Evolutionary conservation across 2,113 vertebrate species (phyloP).

Genomic region (Haemorhous mexicanus): DNA sequence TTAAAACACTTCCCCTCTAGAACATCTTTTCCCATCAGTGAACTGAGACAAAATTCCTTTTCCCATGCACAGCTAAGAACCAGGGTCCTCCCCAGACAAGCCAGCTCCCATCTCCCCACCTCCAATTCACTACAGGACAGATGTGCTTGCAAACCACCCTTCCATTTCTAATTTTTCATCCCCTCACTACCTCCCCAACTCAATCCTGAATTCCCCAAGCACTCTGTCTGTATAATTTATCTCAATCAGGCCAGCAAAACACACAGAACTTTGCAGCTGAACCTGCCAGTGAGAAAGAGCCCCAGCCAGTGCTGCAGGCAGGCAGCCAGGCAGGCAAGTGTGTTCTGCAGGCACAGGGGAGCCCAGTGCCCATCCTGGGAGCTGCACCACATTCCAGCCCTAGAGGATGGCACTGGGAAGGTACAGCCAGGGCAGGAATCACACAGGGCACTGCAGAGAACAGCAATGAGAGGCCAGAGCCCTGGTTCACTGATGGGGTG

Average conservation of each 20-base stretch:
- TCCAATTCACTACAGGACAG: background rate
- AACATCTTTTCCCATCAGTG: background rate
- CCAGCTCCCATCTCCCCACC: background rate
- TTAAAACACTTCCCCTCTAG: background rate
- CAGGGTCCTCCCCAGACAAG: background rate
- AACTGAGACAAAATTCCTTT: background rate
- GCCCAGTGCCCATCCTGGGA: rapidly evolving
- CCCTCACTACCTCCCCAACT: background rate
- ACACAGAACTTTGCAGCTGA: background rate
- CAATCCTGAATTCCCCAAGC: background rate
- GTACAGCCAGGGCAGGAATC: background rate
- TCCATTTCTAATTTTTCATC: background rate
- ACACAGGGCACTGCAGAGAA: background rate
- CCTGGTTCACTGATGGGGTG: rapidly evolving
- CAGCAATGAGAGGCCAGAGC: background rate
- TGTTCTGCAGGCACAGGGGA: background rate
- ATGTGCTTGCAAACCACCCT: background rate
- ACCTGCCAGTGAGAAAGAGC: background rate
- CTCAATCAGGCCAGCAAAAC: background rate
- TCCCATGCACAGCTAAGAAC: background rate
- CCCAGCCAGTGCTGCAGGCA: background rate
- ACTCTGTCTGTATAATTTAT: background rate
- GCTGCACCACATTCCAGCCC: rapidly evolving
- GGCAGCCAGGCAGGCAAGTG: background rate
- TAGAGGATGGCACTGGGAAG: rapidly evolving